Conservation (phyloP, 1,140 invertebrate species). For the Danaus plexippus region DNA sequence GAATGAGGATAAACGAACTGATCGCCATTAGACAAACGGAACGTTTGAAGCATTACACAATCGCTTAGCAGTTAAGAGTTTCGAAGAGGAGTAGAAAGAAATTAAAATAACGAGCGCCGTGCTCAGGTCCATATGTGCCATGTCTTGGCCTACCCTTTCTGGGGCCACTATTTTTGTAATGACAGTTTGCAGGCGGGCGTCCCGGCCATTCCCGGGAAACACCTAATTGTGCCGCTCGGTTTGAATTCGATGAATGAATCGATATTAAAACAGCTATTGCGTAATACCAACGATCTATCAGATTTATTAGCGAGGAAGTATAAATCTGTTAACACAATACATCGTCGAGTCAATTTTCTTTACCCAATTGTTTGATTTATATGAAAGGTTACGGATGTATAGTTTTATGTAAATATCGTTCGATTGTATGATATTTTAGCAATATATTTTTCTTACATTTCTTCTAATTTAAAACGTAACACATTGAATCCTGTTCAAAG, state of each 20-base stretch:
- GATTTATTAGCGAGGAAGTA: slow-evolving; percentile 24
- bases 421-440: neutral
- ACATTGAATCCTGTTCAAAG: too few relatives aligned
- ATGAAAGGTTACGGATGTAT: neutral
- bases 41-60: slow-evolving; percentile 14
- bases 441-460: neutral
- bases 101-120: slow-evolving; percentile 51
- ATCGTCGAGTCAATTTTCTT: slow-evolving; percentile 22
- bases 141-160: slow-evolving; percentile 63
- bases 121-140: slow-evolving; percentile 55
- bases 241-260: slow-evolving; percentile 42
- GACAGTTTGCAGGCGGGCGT: slow-evolving; percentile 61
- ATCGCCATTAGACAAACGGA: neutral
- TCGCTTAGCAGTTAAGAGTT: slow-evolving; percentile 14
- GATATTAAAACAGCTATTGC: slow-evolving; percentile 40
- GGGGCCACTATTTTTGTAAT: slow-evolving; percentile 66
- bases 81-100: slow-evolving; percentile 42
- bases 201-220: slow-evolving; percentile 48
- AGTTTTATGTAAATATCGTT: neutral
- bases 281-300: slow-evolving; percentile 26
- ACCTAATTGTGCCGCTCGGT: slow-evolving; percentile 50
- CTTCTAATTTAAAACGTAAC: too few relatives aligned
- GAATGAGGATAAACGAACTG: slow-evolving; percentile 2
- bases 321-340: slow-evolving; percentile 27
- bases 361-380: slow-evolving; percentile 15